Evolutionary conservation across 2,797 vertebrate genomes (phyloP).

Genomic region (Peromyscus nudipes): DNA sequence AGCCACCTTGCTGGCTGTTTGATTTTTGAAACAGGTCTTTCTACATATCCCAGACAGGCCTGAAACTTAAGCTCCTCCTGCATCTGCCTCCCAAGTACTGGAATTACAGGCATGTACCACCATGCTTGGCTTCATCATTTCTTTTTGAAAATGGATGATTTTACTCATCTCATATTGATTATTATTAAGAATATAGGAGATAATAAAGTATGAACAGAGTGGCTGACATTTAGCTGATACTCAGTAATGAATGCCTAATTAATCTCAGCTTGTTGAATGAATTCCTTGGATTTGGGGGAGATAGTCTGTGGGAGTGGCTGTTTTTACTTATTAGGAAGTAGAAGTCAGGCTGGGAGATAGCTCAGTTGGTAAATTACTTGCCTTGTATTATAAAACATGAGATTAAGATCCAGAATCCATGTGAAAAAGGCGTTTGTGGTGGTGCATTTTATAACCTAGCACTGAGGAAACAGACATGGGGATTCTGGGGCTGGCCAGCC

Average conservation of each 20-base stretch:
- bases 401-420: neutral
- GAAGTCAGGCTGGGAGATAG: neutral
- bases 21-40: neutral
- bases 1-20: neutral
- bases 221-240: neutral
- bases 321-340: neutral
- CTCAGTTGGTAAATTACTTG: neutral
- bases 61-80: neutral
- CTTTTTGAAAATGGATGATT: neutral
- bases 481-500: neutral
- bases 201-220: conserved; percentile 30
- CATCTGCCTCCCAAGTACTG: neutral
- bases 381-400: neutral
- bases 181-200: neutral
- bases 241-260: conserved; percentile 22
- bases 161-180: neutral
- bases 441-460: neutral
- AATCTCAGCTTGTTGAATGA: conserved; percentile 26
- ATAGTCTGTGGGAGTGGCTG: neutral
- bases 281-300: neutral
- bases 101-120: neutral
- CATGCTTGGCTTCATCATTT: neutral
- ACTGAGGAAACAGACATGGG: neutral
- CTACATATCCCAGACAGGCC: neutral
- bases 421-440: neutral